Conservation (phyloP, 2,888 invertebrate species). For the Phasia obesa region DNA sequence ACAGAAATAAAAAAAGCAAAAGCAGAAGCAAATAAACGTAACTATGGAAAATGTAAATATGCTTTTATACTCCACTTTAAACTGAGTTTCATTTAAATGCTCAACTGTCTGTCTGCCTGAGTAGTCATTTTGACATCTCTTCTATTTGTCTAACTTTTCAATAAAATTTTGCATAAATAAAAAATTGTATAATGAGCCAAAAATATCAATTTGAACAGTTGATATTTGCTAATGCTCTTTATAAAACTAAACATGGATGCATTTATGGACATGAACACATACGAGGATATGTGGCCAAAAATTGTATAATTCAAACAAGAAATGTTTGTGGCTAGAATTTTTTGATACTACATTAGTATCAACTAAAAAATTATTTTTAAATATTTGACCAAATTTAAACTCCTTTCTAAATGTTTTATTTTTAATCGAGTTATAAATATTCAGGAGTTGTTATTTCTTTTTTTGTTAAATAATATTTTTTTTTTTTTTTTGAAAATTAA, state of each 20-base stretch:
- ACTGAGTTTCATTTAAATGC: background rate
- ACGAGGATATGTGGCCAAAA: background rate
- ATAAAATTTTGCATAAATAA: slow-evolving; percentile 15
- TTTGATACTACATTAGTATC: too few relatives aligned
- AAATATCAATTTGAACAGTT: slow-evolving; percentile 26
- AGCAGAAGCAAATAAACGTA: background rate
- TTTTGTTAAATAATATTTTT: too few relatives aligned
- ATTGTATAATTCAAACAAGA: too few relatives aligned
- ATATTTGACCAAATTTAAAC: too few relatives aligned
- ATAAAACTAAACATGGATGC: background rate
- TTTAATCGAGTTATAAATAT: too few relatives aligned
- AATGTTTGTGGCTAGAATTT: too few relatives aligned
- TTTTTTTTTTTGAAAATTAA: too few relatives aligned
- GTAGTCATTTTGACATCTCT: background rate
- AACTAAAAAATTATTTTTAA: too few relatives aligned
- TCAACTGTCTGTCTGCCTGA: background rate
- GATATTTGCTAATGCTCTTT: background rate
- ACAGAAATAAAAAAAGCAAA: background rate
- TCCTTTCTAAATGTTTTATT: too few relatives aligned
- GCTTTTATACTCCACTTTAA: background rate
- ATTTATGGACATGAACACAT: background rate
- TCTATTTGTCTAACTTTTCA: background rate
- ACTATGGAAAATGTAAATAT: background rate
- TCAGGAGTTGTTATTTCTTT: too few relatives aligned
- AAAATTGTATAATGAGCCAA: slow-evolving; percentile 36